Base-by-base conservation (phyloP, 23 tunicate genomes). In the Styela clava region DNA sequence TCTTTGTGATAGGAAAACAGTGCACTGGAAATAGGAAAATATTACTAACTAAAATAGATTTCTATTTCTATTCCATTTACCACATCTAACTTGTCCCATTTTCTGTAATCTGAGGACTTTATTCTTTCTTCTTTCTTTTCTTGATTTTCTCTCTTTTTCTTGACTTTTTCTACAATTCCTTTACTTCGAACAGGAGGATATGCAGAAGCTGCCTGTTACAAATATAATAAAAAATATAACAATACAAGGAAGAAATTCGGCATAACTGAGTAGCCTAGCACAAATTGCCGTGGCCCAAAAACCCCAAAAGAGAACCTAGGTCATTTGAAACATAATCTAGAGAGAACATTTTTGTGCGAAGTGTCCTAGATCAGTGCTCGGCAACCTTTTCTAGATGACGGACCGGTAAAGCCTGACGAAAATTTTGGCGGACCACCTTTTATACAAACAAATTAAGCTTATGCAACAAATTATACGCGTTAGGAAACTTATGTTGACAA, bases 21-120 rank as follows among this genome's bases (percentile, higher is more conserved):
- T n/a, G n/a, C n/a, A n/a, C n/a, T n/a, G n/a, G n/a, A n/a, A n/a
- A n/a, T n/a, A n/a, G n/a, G n/a, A n/a, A n/a, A n/a, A n/a, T n/a
- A n/a, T n/a, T n/a, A n/a, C n/a, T n/a, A n/a, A n/a, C n/a, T n/a
- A n/a, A n/a, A n/a, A n/a, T n/a, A n/a, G n/a, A n/a, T n/a, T n/a
- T n/a, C n/a, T n/a, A n/a, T n/a, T n/a, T n/a, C n/a, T n/a, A 12
- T 7, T 12, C 7, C 56, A 44, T 12, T 62, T 70, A 78, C 96
- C 35, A 88, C 86, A 87, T 93, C 87, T 0, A 93, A 83, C 34
- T 87, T 87, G 23, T 93, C 98, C 98, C 98, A 93, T 16, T 86
- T 78, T 81, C 79, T 84, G 56, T 83, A 93, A 68, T 93, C 98
- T 32, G 78, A 79, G 0, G 93, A 87, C 74, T 76, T 87, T 22